phyloP scores from a whole-genome alignment of 2,113 vertebrate genomes.

The Bucco capensis region DNA sequence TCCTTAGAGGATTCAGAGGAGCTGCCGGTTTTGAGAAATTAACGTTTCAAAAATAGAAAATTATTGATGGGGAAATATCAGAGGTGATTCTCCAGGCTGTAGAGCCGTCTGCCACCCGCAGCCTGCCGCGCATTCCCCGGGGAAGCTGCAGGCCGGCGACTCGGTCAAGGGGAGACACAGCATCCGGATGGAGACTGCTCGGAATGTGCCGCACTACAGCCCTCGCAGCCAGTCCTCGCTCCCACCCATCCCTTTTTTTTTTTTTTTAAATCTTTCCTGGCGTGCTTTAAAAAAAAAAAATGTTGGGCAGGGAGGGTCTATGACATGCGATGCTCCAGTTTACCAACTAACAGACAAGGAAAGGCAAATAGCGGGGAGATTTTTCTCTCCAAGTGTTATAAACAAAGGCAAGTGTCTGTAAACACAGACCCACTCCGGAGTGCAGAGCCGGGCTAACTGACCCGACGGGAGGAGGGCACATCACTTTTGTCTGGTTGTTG shows the following conservation, averaged over 20 bases:
- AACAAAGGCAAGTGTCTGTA: slow-evolving; percentile 77
- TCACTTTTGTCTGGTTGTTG: slow-evolving; percentile 74
- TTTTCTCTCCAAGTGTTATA: slow-evolving; percentile 40
- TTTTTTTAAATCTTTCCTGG: too few species aligned
- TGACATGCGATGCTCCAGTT: background rate
- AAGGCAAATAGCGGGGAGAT: slow-evolving; percentile 17
- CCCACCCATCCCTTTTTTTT: accelerated
- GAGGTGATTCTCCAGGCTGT: background rate
- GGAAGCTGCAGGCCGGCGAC: background rate
- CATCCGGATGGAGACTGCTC: background rate
- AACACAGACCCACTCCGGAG: slow-evolving; percentile 54
- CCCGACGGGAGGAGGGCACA: slow-evolving; percentile 75
- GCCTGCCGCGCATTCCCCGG: too few species aligned
- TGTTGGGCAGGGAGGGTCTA: background rate
- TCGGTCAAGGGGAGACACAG: background rate
- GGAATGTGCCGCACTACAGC: background rate
- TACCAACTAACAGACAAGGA: background rate
- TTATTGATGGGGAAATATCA: background rate
- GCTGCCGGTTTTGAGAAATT: background rate
- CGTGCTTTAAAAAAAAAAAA: too few species aligned
- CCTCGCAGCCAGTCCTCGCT: background rate
- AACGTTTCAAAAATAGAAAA: background rate
- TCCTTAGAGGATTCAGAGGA: background rate
- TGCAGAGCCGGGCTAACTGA: slow-evolving; percentile 60
- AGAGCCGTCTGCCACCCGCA: background rate